Evolutionary conservation across 2,113 vertebrate species (phyloP).

Genomic region (Columba livia): DNA sequence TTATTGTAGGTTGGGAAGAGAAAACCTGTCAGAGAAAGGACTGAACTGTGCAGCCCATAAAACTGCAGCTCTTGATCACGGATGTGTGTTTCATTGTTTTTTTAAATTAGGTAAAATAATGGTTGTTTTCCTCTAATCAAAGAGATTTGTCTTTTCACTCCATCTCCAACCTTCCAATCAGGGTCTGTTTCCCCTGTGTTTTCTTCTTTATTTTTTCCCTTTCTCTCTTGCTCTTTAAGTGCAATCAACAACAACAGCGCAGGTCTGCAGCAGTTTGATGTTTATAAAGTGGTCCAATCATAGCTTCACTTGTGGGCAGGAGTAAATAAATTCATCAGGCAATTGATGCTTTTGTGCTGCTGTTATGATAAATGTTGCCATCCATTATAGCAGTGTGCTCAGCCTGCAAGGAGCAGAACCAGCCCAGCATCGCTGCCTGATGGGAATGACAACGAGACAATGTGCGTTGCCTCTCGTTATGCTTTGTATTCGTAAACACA

Average conservation of each 20-base stretch:
- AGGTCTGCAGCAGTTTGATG: slow-evolving; percentile 32
- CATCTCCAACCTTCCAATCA: not conserved
- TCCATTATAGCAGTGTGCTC: slow-evolving; percentile 49
- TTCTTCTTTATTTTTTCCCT: too few species aligned
- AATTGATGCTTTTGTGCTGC: slow-evolving; percentile 49
- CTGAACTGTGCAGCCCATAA: not conserved
- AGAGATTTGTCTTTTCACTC: slow-evolving; percentile 19
- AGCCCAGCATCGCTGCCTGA: slow-evolving; percentile 12
- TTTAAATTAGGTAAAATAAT: not conserved
- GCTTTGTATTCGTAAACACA: slow-evolving; percentile 9
- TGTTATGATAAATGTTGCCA: slow-evolving; percentile 66
- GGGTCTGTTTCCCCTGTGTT: rapidly evolving
- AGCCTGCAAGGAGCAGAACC: slow-evolving; percentile 25
- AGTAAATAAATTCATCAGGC: slow-evolving; percentile 70
- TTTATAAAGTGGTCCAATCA: slow-evolving; percentile 64
- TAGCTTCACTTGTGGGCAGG: slow-evolving; percentile 51
- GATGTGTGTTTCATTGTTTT: not conserved
- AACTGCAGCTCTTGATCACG: not conserved
- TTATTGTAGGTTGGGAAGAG: not conserved
- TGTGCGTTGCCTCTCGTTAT: not conserved
- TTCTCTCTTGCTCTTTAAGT: not conserved
- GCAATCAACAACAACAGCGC: not conserved
- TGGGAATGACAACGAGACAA: slow-evolving; percentile 52
- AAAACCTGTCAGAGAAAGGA: not conserved
- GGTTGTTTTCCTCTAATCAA: slow-evolving; percentile 26